Evolutionary conservation across 2,888 invertebrate genomes (phyloP), one percentile per base, ranked within the genome.

Genomic region (Tetragonisca angustula): DNA sequence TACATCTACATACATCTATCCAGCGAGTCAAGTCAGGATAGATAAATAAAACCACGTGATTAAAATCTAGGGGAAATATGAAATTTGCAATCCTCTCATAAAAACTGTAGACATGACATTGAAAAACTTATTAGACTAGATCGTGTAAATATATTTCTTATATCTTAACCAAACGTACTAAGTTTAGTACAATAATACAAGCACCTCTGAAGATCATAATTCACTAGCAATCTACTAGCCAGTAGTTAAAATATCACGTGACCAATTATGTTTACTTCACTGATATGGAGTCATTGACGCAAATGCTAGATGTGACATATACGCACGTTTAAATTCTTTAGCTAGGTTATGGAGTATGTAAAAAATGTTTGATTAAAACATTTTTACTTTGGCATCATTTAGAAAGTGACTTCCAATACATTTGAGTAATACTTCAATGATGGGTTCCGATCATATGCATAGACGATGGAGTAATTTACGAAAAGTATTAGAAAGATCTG

Each of bases 401-500:
- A 19, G 2, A 64, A 49, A 68, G 71, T 76, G 72, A 62, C 9
- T n/a, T 67, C 32, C 21, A 49, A 69, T 19, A 27, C 62, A 11
- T 64, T 54, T 59, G 24, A 52, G n/a, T 52, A 61, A 52, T 61
- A 36, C 21, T 32, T 15, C 0, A 11, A 81, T 24, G 75, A 94
- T 94, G 93, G 90, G 91, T 24, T 87, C 91, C 11, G 94, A 94
- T 84, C 90, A 93, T 32, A 91, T 91, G 62, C 95, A 96, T 86
- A 96, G 97, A 93, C 95, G 97, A 94, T 99, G 98, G 98, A 96
- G 96, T 90, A 97, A 98, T 93, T 94, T 99, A 84, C 96, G 97
- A 83, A 98, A 98, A 95, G 95, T 99, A 32, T 95, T 99, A 70
- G 98, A 98, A 94, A 96, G 99, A 86, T 96, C 97, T 9, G 99